These are phyloP conservation scores for Cryptosula pallasiana DNA, from an alignment of 2,888 invertebrate genomes.

Conservation along the genomic window DNA sequence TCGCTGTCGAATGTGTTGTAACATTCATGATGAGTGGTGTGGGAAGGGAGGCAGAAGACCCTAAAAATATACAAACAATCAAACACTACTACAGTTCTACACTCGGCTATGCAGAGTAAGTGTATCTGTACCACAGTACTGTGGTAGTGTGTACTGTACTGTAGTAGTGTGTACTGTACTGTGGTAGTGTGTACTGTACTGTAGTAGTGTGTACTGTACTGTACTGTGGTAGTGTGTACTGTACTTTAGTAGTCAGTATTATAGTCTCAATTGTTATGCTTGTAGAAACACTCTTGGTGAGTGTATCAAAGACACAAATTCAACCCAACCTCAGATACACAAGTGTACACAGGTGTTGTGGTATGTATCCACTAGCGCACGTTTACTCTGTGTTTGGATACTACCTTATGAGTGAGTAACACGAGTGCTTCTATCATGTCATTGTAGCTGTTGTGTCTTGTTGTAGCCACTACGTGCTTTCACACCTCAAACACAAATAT, in stretches of 20 bases:
- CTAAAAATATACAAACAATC: neutral
- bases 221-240: no score
- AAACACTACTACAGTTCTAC: neutral
- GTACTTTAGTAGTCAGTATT: no score
- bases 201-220: no score
- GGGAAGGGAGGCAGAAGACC: neutral
- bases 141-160: no score
- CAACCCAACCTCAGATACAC: neutral
- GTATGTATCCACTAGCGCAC: no score
- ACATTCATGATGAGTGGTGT: slow-evolving; percentile 17
- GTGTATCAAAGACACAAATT: neutral
- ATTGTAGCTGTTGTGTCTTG: no score
- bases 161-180: no score
- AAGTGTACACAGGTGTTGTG: neutral
- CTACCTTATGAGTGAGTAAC: no score
- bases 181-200: no score
- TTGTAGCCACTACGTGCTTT: slow-evolving; percentile 1
- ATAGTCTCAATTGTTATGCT: neutral
- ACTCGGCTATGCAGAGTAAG: neutral
- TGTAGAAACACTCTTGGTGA: neutral
- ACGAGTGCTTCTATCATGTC: no score
- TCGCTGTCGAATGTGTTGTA: neutral
- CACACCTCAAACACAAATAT: slow-evolving; percentile 6
- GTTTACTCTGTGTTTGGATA: no score
- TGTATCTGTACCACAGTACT: neutral